A percentile compares a stretch with the other conserved stretches of the same genome.
These are phyloP conservation scores for Drosophila funebris DNA, from an alignment of 1,140 invertebrate genomes.

Conservation along the genomic window DNA sequence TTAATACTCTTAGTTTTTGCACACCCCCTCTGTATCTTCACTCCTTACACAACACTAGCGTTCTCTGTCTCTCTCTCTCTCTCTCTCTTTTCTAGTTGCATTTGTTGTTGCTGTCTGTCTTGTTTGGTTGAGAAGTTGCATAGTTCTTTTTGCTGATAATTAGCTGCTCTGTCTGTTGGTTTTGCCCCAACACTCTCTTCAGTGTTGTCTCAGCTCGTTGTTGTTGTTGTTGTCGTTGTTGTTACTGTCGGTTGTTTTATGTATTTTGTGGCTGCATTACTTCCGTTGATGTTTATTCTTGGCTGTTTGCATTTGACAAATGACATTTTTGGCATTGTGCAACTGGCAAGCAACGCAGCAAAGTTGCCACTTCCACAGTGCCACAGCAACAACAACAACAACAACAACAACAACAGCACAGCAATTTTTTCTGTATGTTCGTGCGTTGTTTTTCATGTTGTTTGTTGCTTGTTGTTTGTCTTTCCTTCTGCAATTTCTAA, in stretches of 20 bases:
- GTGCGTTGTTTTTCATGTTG: not conserved
- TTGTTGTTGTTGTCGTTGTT: slow-evolving; percentile 8
- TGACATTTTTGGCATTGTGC: slow-evolving; percentile 80
- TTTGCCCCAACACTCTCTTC: slow-evolving; percentile 54
- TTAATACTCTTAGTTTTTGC: slow-evolving; percentile 76
- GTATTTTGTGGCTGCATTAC: slow-evolving; percentile 80
- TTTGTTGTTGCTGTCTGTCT: slow-evolving; percentile 37
- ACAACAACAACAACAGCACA: slow-evolving; percentile 3
- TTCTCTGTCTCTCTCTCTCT: not conserved
- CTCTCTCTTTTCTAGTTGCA: not conserved
- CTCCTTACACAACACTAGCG: no score
- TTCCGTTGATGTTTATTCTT: slow-evolving; percentile 81
- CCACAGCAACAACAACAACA: not conserved
- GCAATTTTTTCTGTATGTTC: not conserved
- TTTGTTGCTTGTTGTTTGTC: slow-evolving; percentile 27
- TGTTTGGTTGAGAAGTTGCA: slow-evolving; percentile 66
- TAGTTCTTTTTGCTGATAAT: slow-evolving; percentile 75
- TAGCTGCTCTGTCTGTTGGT: slow-evolving; percentile 76
- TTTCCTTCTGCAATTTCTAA: slow-evolving; percentile 31
- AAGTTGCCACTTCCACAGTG: slow-evolving; percentile 42
- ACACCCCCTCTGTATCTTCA: no score
- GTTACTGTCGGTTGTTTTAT: slow-evolving; percentile 71
- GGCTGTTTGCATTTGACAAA: slow-evolving; percentile 80
- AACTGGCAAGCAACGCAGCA: slow-evolving; percentile 47
- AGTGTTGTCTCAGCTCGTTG: slow-evolving; percentile 21